Percentiles rank a stretch among this genome's conserved stretches.
Evolutionary conservation across 2,797 vertebrate genomes (phyloP).

Genomic region (Chrysocyon brachyurus): DNA sequence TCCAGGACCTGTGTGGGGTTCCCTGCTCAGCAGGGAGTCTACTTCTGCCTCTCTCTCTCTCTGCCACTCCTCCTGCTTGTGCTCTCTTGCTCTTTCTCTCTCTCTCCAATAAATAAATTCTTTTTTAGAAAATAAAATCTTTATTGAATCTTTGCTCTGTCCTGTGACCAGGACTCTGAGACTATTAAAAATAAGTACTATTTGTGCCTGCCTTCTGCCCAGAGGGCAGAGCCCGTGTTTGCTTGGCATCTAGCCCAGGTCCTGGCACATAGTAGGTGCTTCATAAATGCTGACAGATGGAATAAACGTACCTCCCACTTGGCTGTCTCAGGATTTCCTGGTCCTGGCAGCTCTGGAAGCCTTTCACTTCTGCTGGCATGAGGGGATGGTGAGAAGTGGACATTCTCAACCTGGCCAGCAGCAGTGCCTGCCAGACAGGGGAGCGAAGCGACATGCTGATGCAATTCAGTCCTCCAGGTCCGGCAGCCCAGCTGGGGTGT

Average conservation of each 20-base stretch:
- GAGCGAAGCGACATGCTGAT: background rate
- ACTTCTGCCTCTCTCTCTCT: too few species aligned
- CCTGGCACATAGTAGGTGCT: background rate
- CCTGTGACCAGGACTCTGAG: background rate
- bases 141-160: background rate
- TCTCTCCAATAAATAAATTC: too few species aligned
- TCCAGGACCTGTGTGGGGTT: too few species aligned
- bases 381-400: too few species aligned
- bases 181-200: background rate
- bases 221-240: background rate
- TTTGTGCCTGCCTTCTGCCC: background rate
- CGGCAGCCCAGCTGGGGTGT: background rate
- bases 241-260: background rate
- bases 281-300: background rate
- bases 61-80: too few species aligned
- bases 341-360: background rate
- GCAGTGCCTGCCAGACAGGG: fast-evolving
- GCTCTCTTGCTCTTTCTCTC: too few species aligned
- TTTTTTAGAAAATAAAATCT: background rate
- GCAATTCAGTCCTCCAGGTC: background rate
- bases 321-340: background rate
- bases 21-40: too few species aligned
- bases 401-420: background rate
- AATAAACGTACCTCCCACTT: background rate
- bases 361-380: fast-evolving